These are phyloP conservation scores for Cnemophilus loriae DNA, from an alignment of 2,113 vertebrate species.

Conservation along the genomic window DNA sequence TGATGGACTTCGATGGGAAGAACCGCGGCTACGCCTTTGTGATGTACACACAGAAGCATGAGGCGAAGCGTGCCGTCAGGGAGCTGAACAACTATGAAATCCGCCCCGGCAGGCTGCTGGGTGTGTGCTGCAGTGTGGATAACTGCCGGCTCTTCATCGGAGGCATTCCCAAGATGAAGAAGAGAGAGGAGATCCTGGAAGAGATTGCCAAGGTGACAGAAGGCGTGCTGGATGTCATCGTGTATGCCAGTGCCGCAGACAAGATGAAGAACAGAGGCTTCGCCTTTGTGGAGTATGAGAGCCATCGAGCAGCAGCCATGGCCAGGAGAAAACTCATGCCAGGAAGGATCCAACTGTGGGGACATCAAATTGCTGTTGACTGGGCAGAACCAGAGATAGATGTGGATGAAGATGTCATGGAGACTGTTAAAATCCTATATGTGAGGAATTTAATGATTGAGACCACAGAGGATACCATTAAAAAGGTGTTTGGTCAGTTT, in stretches of 20 bases:
- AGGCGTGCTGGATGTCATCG: slow-evolving; percentile 94
- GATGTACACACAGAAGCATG: slow-evolving; percentile 93
- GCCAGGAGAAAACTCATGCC: slow-evolving; percentile 97
- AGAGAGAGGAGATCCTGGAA: slow-evolving; percentile 98
- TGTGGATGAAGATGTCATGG: slow-evolving; percentile 98
- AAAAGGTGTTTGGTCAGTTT: slow-evolving; percentile 91
- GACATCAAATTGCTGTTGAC: slow-evolving; percentile 97
- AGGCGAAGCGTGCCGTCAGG: slow-evolving; percentile 92
- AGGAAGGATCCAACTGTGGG: slow-evolving; percentile 95
- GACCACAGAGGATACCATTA: slow-evolving; percentile 92
- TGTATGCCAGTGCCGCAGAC: slow-evolving; percentile 95
- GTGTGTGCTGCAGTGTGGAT: slow-evolving; percentile 95
- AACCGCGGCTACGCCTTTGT: slow-evolving; percentile 96
- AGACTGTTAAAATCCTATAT: slow-evolving; percentile 98
- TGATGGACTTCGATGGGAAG: slow-evolving; percentile 99
- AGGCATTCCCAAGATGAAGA: slow-evolving; percentile 98
- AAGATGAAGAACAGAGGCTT: slow-evolving; percentile 99
- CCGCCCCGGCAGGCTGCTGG: slow-evolving; percentile 90
- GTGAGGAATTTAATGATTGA: slow-evolving; percentile 99
- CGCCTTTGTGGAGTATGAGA: slow-evolving; percentile 97
- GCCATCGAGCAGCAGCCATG: slow-evolving; percentile 95
- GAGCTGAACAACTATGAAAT: slow-evolving; percentile 98
- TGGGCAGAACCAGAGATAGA: slow-evolving; percentile 99
- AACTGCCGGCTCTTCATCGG: slow-evolving; percentile 99
- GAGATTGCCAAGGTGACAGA: slow-evolving; percentile 98